Percentiles rank a stretch among this genome's conserved stretches.
Conservation (phyloP, 2,113 vertebrate genomes). For the Callipepla squamata region DNA sequence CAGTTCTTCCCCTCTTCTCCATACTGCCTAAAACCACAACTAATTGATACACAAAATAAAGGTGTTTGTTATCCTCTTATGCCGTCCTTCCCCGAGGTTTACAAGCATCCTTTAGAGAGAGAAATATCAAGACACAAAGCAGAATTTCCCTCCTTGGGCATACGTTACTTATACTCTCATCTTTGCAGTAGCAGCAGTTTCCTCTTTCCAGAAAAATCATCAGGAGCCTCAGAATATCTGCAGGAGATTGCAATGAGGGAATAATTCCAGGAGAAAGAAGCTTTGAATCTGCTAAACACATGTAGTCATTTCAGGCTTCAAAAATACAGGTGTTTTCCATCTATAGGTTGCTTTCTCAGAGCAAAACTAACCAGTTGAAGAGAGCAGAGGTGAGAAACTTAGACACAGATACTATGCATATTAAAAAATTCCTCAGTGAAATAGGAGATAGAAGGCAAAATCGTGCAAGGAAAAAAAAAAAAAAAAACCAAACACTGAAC, state of each 20-base stretch:
- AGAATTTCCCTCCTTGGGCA: background rate
- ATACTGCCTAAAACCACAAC: background rate
- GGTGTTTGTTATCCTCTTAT: background rate
- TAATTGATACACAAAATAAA: background rate
- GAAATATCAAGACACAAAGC: background rate
- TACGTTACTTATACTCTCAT: background rate
- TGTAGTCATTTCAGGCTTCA: background rate
- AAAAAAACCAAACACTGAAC: background rate
- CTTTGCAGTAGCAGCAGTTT: background rate
- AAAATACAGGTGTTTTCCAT: background rate
- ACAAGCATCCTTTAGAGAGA: background rate
- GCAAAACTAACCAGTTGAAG: background rate
- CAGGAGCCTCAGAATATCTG: background rate
- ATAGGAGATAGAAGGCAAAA: background rate
- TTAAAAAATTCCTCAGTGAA: background rate
- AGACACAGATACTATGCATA: background rate
- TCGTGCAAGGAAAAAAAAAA: background rate
- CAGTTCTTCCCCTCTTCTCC: background rate
- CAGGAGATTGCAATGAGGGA: background rate
- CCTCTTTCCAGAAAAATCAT: background rate
- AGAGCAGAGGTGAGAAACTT: background rate
- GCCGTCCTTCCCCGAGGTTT: background rate
- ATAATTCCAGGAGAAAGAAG: background rate
- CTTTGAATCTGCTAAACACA: background rate
- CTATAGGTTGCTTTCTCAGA: background rate